Evolutionary conservation across 1,140 invertebrate species (phyloP), one percentile per base, ranked within the genome.

Genomic region (Lutraria rhynchaena): DNA sequence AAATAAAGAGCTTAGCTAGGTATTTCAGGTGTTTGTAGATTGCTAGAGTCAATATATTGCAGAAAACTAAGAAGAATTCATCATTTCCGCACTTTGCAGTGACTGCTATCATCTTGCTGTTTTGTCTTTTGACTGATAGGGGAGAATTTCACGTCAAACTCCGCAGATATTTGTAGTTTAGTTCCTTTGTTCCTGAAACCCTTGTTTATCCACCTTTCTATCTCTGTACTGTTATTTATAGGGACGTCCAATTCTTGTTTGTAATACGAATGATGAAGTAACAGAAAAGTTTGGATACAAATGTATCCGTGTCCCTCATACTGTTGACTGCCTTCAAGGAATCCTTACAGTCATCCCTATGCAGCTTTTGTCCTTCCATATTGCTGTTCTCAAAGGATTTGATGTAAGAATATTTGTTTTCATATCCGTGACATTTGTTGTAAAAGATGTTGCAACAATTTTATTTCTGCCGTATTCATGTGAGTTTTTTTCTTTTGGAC

Each of bases 291-390:
- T 95, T 86, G 96, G 96, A 19, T 94, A 94, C 87, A 81, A 93
- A 94, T 77, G 94, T 94, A 80, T 95, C 92, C 89, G 94, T 81
- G 90, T 94, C 17, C 97, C 98, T 2, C 96, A 96, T 91, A 98
- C 97, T 0, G 99, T 99, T 3, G 99, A 99, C 91, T 99, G 98
- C 91, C 94, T 99, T n/a, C 95, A 96, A 91, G 95, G 97, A 22
- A 84, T 91, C 27, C 83, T 91, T 19, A 85, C 86, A 5, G 89
- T 91, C 15, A 90, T 91, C 57, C 89, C 90, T 31, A 96, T 99
- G 95, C 99, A 99, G 93, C 93, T 99, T 24, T 94, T 99, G 2
- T 98, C 98, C 29, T 99, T 98, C 93, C 98, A 99, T 90, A 98
- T 99, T 89, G 99, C 99, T 60, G 86, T 86, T 24, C 83, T 90